Base-by-base conservation (phyloP, 2,797 vertebrate species). In the Eulemur rubriventer region DNA sequence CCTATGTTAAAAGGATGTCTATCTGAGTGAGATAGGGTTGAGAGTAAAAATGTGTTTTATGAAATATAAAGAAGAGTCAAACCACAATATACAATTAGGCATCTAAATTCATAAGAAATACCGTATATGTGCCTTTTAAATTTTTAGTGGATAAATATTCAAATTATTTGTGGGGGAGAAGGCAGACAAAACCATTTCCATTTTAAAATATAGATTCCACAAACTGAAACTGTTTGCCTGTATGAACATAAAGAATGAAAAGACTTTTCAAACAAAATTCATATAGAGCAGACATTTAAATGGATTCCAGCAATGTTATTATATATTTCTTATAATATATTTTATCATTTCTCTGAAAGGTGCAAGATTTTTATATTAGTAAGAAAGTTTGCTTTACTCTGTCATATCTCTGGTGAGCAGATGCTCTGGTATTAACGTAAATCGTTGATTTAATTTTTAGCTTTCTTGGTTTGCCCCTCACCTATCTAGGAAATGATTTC, bases 401-500 rank as follows among this genome's bases (percentile, higher is more conserved):
- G 97, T 94, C 96, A 93, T 98, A 98, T 98, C 97, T 98, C 97
- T 96, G 10, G 50, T 95, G 97, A 98, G 97, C 97, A 98, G 98
- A 98, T 16, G 67, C 35, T 96, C 98, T 98, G 92, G 93, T 98
- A 98, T 98, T 98, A 98, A 98, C 97, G 97, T 97, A 98, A 98
- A 97, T 98, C 84, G 52, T 96, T 98, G 98, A 98, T 98, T 98
- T 98, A 98, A 99, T 98, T 98, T 98, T 98, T 98, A 97, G 98
- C 98, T 98, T 99, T 98, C 98, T 98, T 97, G 96, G 95, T 98
- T 98, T 98, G 98, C 97, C 91, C 94, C 97, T 98, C 93, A 99
- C 98, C 98, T 98, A 98, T 97, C 97, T 98, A 98, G 96, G 84
- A 98, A 98, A 98, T 98, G 97, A 98, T 98, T 98, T 98, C 98